Evolutionary conservation across 2,888 invertebrate species (phyloP).

Genomic region (Drosophila melanocephala): DNA sequence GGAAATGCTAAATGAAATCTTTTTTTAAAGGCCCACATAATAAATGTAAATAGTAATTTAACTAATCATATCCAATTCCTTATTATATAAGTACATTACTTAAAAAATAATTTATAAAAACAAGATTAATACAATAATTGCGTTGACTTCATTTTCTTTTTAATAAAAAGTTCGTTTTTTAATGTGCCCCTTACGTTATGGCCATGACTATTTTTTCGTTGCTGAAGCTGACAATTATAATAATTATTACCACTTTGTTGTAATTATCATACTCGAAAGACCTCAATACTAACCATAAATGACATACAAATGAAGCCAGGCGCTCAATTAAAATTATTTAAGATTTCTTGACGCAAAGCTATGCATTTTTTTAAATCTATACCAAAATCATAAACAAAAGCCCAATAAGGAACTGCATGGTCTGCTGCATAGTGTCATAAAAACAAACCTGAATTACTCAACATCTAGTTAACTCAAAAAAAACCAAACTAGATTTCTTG

Average conservation of each 20-base stretch:
- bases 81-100: not conserved
- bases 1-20: not conserved
- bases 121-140: constrained; percentile 32
- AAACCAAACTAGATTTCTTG: constrained; percentile 43
- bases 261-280: constrained; percentile 29
- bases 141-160: constrained; percentile 18
- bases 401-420: constrained; percentile 54
- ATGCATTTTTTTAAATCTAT: constrained; percentile 13
- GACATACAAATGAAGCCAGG: constrained; percentile 15
- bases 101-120: constrained; percentile 31
- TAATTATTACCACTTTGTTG: constrained; percentile 44
- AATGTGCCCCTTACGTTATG: constrained; percentile 18
- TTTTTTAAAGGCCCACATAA: not conserved
- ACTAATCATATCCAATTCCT: not conserved
- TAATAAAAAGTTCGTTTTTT: constrained; percentile 15
- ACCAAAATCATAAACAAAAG: constrained; percentile 18
- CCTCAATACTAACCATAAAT: constrained; percentile 29
- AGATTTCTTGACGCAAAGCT: constrained; percentile 2
- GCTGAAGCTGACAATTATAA: constrained; percentile 41
- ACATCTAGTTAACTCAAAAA: constrained; percentile 25
- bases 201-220: constrained; percentile 27
- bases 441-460: constrained; percentile 40
- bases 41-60: not conserved
- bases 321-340: constrained; percentile 3
- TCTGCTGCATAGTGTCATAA: constrained; percentile 25